These are phyloP conservation scores for Dicycla oo DNA, from an alignment of 2,888 invertebrate genomes.

Conservation along the genomic window DNA sequence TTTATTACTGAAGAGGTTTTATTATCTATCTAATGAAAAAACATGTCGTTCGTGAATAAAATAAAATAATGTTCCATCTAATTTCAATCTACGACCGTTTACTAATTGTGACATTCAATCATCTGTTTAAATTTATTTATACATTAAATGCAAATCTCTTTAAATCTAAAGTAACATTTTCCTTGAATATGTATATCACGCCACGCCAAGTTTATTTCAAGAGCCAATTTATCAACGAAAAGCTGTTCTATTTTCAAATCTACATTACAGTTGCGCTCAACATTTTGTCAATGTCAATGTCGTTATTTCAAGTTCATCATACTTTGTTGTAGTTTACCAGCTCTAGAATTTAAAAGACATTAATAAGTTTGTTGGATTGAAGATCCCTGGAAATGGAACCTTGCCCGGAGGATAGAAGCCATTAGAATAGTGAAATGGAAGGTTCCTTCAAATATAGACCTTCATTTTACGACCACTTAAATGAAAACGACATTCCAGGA, in stretches of 20 bases:
- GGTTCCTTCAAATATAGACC: slow-evolving; percentile 28
- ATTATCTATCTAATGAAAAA: background rate
- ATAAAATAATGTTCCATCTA: too few relatives aligned
- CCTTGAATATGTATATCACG: background rate
- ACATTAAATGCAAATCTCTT: background rate
- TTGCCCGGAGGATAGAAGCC: slow-evolving; percentile 31
- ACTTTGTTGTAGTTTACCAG: slow-evolving; percentile 21
- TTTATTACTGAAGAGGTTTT: slow-evolving; percentile 6
- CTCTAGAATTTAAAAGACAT: slow-evolving; percentile 17
- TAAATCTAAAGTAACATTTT: background rate
- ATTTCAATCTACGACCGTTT: background rate
- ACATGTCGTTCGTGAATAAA: background rate
- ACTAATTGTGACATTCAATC: background rate
- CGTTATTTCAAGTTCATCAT: slow-evolving; percentile 24
- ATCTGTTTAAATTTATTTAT: background rate
- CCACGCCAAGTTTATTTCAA: slow-evolving; percentile 3
- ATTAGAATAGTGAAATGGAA: slow-evolving; percentile 11
- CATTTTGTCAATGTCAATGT: slow-evolving; percentile 41
- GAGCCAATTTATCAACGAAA: background rate
- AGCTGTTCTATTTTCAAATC: slow-evolving; percentile 32
- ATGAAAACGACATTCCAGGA: background rate
- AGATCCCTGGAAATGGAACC: slow-evolving; percentile 25
- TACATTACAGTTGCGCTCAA: slow-evolving; percentile 17
- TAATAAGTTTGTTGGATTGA: slow-evolving; percentile 25
- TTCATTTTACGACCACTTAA: slow-evolving; percentile 11